Conservation (phyloP, 2,888 invertebrate species). For the Ophion costatus region DNA sequence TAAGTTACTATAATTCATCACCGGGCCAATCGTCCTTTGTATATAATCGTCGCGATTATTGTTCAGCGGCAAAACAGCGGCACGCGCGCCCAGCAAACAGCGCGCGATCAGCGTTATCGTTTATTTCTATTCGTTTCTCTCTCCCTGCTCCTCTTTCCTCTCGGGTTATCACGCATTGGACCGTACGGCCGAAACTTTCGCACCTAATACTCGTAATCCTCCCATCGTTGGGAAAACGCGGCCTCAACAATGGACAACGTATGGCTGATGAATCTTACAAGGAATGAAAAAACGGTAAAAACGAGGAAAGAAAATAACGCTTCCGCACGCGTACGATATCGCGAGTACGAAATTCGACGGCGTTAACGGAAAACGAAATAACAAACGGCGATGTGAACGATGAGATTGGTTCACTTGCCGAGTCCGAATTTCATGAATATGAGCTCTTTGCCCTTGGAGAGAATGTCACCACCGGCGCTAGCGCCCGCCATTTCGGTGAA, state of each 20-base stretch:
- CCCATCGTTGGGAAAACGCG: neutral
- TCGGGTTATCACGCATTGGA: constrained; percentile 2
- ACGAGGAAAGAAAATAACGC: too few species aligned
- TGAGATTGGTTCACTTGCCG: constrained; percentile 84
- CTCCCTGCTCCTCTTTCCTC: neutral
- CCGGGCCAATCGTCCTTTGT: constrained; percentile 33
- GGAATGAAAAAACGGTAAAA: neutral
- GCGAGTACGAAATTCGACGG: neutral
- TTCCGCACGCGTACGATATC: neutral
- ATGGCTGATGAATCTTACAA: neutral
- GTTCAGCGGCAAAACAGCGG: constrained; percentile 52
- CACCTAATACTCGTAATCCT: neutral
- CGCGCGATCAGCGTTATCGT: constrained; percentile 25
- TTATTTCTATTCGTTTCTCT: neutral
- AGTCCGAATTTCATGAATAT: constrained; percentile 97
- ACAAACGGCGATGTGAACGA: neutral
- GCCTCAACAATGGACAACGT: neutral
- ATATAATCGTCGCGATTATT: constrained; percentile 49
- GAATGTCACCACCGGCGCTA: constrained; percentile 94
- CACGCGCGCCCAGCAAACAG: constrained; percentile 39
- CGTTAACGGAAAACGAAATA: neutral
- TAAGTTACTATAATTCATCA: constrained; percentile 50
- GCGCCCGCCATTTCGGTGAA: constrained; percentile 92
- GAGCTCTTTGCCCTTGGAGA: constrained; percentile 96
- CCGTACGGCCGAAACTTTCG: neutral